Evolutionary conservation across 2,888 invertebrate species (phyloP), one percentile per base, ranked within the genome.

Genomic region (Erebia palarica): DNA sequence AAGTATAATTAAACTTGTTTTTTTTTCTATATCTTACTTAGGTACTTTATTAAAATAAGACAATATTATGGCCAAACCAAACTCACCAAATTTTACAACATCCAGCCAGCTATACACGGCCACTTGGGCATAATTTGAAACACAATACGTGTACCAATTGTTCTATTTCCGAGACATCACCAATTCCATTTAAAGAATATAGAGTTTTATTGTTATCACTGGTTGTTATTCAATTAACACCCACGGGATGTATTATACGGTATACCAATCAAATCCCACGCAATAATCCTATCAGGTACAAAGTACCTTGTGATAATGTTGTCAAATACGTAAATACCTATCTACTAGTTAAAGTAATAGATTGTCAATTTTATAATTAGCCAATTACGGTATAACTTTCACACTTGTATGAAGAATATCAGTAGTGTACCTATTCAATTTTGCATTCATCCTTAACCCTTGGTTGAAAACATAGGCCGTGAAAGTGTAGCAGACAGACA

Each of bases 171-270:
- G 68, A 72, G 72, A 73, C 71, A 61, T 69, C 61, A 68, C 63
- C 74, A 73, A 73, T 69, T 76, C 73, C 70, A 73, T 73, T 73
- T 69, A 72, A 75, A 73, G 76, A 71, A 69, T 69, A 67, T 63
- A 72, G 66, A 72, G 65, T 73, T 73, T 76, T 73, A 74, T 76
- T 74, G 71, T 76, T 73, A 73, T 75, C 73, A 75, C 68, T 69
- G 69, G 73, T 78, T 78, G 76, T 78, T 76, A 75, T 79, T 78
- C 76, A 79, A 79, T 79, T 78, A 76, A 75, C 80, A 64, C 80
- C 80, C 78, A 80, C 79, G 66, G 66, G 69, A 73, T 67, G 47
- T 65, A 47, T 47, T 47, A 68, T n/a, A n/a, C n/a, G n/a, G n/a
- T n/a, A n/a, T 68, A 36, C 65, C 69, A 57, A 65, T 36, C 57